Percentiles rank a stretch among this genome's conserved stretches.
phyloP scores from a whole-genome alignment of 2,797 vertebrate genomes.

The Sebastes vulpes region DNA sequence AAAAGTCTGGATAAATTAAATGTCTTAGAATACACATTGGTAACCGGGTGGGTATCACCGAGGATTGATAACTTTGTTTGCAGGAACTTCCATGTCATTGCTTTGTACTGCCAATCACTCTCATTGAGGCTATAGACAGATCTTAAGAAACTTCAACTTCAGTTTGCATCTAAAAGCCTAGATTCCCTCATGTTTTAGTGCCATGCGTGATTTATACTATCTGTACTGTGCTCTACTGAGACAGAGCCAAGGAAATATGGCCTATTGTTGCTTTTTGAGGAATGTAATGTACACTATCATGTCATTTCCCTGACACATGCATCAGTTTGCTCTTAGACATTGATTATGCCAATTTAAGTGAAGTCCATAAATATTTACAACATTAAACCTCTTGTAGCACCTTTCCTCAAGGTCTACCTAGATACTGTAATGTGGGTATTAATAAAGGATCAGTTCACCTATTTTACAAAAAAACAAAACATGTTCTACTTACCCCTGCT shows the following conservation, averaged over 20 bases:
- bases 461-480: not conserved
- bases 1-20: not conserved
- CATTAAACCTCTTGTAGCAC: constrained; percentile 7
- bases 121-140: not conserved
- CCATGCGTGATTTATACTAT: not conserved
- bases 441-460: not conserved
- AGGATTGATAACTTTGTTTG: not conserved
- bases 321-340: not conserved
- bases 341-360: not conserved
- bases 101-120: constrained; percentile 7
- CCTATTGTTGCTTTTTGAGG: not conserved
- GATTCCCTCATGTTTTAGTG: constrained; percentile 14
- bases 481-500: not conserved
- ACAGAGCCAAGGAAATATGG: not conserved
- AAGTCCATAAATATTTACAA: constrained; percentile 5
- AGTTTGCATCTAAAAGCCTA: constrained; percentile 1
- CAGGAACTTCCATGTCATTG: constrained; percentile 1
- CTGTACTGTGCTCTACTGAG: not conserved
- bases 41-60: constrained; percentile 5
- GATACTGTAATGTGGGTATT: not conserved
- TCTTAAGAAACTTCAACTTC: not conserved
- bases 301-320: not conserved
- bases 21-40: constrained; percentile 21
- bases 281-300: not conserved
- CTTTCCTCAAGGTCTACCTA: not conserved